Evolutionary conservation across 1,140 invertebrate species (phyloP).

Genomic region (Nilaparvata lugens): DNA sequence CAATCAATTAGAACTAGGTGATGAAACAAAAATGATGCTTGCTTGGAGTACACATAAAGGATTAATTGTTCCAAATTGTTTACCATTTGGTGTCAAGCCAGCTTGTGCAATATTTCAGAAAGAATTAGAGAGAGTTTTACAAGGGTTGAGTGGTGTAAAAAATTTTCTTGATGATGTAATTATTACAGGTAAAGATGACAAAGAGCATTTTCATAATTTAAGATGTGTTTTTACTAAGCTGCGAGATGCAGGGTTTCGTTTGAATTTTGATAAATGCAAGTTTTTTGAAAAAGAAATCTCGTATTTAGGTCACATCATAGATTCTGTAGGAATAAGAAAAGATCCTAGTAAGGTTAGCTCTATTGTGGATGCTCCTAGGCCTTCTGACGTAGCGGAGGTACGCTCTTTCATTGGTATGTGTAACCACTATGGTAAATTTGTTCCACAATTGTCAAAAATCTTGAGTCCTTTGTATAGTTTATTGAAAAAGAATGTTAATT

Average conservation of each 20-base stretch:
- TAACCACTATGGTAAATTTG: constrained; percentile 31
- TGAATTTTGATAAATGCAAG: constrained; percentile 19
- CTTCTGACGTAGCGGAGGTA: constrained; percentile 24
- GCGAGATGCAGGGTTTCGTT: not conserved
- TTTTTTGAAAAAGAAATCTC: constrained; percentile 19
- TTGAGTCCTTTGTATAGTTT: constrained; percentile 1
- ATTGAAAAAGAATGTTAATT: constrained; percentile 1
- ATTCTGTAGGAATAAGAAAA: constrained; percentile 27
- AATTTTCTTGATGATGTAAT: constrained; percentile 3
- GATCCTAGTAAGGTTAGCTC: constrained; percentile 30
- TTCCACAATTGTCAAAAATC: constrained; percentile 24
- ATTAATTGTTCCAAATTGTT: constrained; percentile 6
- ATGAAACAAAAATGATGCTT: not conserved
- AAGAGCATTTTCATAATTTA: not conserved
- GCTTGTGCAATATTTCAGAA: not conserved
- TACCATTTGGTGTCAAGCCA: not conserved
- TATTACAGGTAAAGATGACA: not conserved
- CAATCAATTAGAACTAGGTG: constrained; percentile 1
- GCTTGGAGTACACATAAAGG: not conserved
- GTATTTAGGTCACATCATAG: constrained; percentile 32
- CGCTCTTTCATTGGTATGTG: constrained; percentile 30
- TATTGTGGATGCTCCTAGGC: constrained; percentile 25
- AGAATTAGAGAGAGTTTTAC: not conserved
- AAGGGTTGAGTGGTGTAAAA: not conserved
- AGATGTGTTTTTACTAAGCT: not conserved